Evolutionary conservation across 1,140 invertebrate genomes (phyloP).

Genomic region (Lucilia cuprina): DNA sequence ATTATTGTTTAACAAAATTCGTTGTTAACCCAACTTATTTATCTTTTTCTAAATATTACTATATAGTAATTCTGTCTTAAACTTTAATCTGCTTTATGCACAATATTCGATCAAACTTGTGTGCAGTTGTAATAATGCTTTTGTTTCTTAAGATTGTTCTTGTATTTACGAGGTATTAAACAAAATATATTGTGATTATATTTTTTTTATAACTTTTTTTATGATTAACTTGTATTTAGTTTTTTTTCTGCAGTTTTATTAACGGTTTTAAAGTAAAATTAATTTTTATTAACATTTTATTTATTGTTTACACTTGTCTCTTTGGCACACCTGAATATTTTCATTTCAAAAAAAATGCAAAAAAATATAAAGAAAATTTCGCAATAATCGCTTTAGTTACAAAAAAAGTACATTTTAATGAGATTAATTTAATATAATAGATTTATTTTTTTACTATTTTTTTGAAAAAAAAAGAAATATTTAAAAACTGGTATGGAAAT

Average conservation of each 20-base stretch:
- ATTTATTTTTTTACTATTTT: background rate
- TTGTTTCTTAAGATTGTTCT: background rate
- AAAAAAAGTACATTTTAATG: background rate
- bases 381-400: background rate
- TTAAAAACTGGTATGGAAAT: background rate
- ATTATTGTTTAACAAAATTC: no score
- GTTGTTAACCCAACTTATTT: background rate
- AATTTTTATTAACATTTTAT: slow-evolving; percentile 27
- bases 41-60: background rate
- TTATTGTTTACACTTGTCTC: slow-evolving; percentile 29
- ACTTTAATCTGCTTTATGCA: background rate
- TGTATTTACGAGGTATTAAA: background rate
- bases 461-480: no score
- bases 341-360: background rate
- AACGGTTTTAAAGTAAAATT: slow-evolving; percentile 18
- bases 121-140: background rate
- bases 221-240: slow-evolving; percentile 24
- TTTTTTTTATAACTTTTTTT: background rate
- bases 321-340: slow-evolving; percentile 21
- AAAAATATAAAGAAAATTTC: background rate
- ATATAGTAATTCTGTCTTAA: background rate
- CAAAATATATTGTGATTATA: background rate
- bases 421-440: background rate
- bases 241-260: slow-evolving; percentile 18
- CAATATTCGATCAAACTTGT: background rate